Evolutionary conservation across 2,888 invertebrate species (phyloP).

Genomic region (Galeruca laticollis): DNA sequence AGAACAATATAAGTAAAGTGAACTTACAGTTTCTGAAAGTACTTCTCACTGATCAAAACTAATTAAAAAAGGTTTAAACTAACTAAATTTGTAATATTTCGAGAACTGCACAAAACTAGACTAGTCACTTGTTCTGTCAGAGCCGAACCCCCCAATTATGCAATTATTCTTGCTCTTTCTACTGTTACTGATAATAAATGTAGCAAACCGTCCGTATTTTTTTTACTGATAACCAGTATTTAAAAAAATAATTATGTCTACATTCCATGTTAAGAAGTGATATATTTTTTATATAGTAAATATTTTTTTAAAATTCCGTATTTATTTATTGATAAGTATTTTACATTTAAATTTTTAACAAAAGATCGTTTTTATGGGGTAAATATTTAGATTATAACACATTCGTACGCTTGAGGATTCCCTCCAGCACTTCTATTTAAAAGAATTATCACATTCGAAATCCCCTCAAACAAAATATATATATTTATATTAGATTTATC

Average conservation of each 20-base stretch:
- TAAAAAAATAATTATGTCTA: conserved; percentile 6
- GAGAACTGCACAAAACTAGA: no score
- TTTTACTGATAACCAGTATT: background rate
- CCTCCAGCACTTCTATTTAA: background rate
- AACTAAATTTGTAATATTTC: no score
- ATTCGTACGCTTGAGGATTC: background rate
- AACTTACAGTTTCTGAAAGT: no score
- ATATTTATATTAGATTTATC: background rate
- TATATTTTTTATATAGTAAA: conserved; percentile 3
- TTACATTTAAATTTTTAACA: background rate
- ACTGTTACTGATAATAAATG: background rate
- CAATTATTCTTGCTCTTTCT: no score
- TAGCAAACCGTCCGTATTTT: background rate
- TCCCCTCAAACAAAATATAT: background rate
- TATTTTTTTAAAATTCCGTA: conserved; percentile 1
- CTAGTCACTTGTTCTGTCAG: no score
- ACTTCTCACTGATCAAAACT: no score
- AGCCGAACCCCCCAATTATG: no score
- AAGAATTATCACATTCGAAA: background rate
- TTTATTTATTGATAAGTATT: conserved; percentile 2
- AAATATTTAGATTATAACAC: conserved; percentile 7
- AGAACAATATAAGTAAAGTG: no score
- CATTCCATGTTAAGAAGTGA: conserved; percentile 10
- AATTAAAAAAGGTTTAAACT: no score
- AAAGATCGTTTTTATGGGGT: background rate